Conservation (phyloP, 2,888 invertebrate species). For the Ophion ellenae region DNA sequence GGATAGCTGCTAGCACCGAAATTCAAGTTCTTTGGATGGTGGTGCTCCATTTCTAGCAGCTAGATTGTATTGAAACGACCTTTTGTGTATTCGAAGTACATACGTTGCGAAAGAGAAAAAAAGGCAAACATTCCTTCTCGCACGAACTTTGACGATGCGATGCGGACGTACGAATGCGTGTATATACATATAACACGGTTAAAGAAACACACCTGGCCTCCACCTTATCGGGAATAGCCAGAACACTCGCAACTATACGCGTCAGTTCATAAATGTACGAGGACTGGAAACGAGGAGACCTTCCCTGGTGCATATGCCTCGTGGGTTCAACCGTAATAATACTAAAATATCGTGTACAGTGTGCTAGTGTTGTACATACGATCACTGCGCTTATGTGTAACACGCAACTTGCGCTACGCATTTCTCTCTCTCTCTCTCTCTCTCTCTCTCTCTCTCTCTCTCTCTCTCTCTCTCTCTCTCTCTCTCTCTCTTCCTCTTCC, state of each 20-base stretch:
- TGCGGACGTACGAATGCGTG: constrained; percentile 14
- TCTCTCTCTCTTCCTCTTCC: not conserved
- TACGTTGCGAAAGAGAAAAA: not conserved
- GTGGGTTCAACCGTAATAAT: constrained; percentile 18
- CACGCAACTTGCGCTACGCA: constrained; percentile 11
- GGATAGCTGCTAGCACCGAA: not conserved
- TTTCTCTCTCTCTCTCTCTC: constrained; percentile 21
- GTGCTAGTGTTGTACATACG: constrained; percentile 14
- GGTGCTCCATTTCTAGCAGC: not conserved
- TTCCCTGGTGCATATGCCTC: constrained; percentile 14
- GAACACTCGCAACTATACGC: constrained; percentile 60
- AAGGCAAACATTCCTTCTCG: constrained; percentile 33
- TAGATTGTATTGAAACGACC: constrained; percentile 9
- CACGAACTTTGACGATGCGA: constrained; percentile 17
- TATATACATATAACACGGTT: constrained; percentile 9
- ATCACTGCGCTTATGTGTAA: constrained; percentile 28
- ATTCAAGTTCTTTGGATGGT: not conserved
- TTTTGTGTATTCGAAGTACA: not conserved
- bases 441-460: not conserved
- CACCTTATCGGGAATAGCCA: constrained; percentile 70
- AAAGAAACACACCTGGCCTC: constrained; percentile 70
- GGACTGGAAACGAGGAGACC: constrained; percentile 16
- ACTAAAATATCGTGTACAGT: constrained; percentile 11
- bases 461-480: not conserved
- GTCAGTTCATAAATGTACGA: constrained; percentile 41